Conservation (phyloP, 2,888 invertebrate species). For the Metacarcinus magister region DNA sequence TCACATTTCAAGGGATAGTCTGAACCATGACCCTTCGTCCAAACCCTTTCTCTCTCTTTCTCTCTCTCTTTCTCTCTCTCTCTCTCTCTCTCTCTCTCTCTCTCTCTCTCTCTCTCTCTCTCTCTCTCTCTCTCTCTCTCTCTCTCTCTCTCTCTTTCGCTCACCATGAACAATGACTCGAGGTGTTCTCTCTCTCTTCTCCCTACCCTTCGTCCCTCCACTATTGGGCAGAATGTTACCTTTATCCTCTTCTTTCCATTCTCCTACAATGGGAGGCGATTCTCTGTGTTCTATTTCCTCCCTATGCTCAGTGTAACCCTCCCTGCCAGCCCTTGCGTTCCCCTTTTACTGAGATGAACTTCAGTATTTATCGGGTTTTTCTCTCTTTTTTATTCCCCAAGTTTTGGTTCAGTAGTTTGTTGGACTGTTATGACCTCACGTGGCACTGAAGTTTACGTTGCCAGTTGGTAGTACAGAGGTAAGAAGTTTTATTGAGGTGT, state of each 20-base stretch:
- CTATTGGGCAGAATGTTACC: not conserved
- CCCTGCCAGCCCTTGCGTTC: constrained; percentile 6
- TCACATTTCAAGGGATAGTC: constrained; percentile 12
- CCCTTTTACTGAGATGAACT: constrained; percentile 28
- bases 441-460: not conserved
- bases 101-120: no score
- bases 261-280: constrained; percentile 2
- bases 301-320: constrained; percentile 16
- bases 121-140: not conserved
- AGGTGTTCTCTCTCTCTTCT: not conserved
- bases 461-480: not conserved
- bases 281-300: not conserved
- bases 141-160: constrained; percentile 8
- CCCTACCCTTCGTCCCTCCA: not conserved
- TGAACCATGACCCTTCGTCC: not conserved
- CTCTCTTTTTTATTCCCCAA: not conserved
- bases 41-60: not conserved
- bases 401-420: not conserved
- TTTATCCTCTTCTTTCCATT: constrained; percentile 28
- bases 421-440: not conserved
- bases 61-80: constrained; percentile 11
- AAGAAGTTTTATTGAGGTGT: not conserved
- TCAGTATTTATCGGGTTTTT: not conserved
- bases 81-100: not conserved
- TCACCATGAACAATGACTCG: not conserved